Evolutionary conservation across 2,113 vertebrate genomes (phyloP), one percentile per base, ranked within the genome.

Genomic region (Dipodomys merriami): DNA sequence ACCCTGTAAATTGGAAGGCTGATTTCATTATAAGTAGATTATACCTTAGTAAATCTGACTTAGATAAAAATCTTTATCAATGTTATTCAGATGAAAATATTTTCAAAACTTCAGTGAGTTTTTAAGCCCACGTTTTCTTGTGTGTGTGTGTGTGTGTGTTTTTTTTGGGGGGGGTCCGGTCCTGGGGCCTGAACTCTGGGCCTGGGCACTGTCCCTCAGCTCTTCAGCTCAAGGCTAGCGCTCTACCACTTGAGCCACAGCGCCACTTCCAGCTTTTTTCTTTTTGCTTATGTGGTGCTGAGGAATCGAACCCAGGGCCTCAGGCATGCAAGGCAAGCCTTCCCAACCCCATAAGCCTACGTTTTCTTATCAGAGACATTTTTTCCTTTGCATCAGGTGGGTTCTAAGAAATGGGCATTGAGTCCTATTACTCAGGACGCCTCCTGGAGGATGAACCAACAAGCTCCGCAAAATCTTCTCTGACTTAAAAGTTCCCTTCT

Each of bases 41-140:
- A 91, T 23, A 62, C 39, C 49, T 89, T 29, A 44, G 23, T 39
- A 73, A 73, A 57, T 49, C 19, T 80, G 53, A 69, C 60, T 81
- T 89, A 82, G 65, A 85, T 64, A 5, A 35, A 89, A 49, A 22
- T 53, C 18, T 68, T 73, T 25, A 25, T 39, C 65, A 64, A 4
- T 68, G 2, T 69, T 57, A 71, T 33, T 88, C 19, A 78, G 49
- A 83, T 39, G 67, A 62, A 82, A 87, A 81, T 81, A 29, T 84
- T 93, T 96, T 86, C 76, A 67, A 86, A 83, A 77, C 13, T 64
- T 80, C 72, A 46, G 11, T 88, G 74, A 35, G 33, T 83, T 93
- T 67, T 60, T 68, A 57, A 83, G 22, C 44, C 9, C 60, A 53
- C 30, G 30, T 7, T 39, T 39, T 39, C 39, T 39, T 39, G 39